A percentile compares a stretch with the other conserved stretches of the same genome.
phyloP scores from a whole-genome alignment of 2,797 vertebrate genomes.

The Cygnus olor region DNA sequence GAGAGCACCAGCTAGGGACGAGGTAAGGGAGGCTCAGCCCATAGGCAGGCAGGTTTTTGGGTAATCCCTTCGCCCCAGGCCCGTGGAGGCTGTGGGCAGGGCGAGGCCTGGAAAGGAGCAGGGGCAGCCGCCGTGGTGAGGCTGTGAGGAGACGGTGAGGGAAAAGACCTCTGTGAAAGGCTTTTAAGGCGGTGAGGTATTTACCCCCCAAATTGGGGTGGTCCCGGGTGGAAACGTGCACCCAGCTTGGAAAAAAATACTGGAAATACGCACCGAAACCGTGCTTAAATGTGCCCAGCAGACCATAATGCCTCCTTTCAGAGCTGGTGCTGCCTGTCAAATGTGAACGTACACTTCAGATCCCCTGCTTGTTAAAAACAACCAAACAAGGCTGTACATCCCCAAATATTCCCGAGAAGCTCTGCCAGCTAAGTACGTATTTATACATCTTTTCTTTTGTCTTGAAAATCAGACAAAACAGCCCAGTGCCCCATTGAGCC shows the following conservation, averaged over 20 bases:
- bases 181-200: constrained; percentile 31
- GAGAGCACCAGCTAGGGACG: background rate
- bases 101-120: background rate
- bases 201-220: constrained; percentile 34
- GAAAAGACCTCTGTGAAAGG: background rate
- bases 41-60: background rate
- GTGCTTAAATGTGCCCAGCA: constrained; percentile 69
- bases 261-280: background rate
- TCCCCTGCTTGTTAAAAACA: constrained; percentile 56
- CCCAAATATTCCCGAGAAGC: constrained; percentile 63
- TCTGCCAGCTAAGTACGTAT: constrained; percentile 69
- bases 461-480: constrained; percentile 32
- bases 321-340: constrained; percentile 67
- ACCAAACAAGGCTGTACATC: constrained; percentile 56
- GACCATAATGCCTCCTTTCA: constrained; percentile 64
- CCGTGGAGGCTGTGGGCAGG: fast-evolving
- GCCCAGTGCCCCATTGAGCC: background rate
- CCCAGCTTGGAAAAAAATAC: constrained; percentile 30
- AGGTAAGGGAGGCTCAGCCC: background rate
- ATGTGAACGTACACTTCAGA: constrained; percentile 74
- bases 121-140: fast-evolving
- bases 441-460: constrained; percentile 52
- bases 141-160: background rate
- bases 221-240: background rate
- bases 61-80: too few species aligned